phyloP scores from a whole-genome alignment of 1,140 invertebrate genomes.

The Gryon sp. region DNA sequence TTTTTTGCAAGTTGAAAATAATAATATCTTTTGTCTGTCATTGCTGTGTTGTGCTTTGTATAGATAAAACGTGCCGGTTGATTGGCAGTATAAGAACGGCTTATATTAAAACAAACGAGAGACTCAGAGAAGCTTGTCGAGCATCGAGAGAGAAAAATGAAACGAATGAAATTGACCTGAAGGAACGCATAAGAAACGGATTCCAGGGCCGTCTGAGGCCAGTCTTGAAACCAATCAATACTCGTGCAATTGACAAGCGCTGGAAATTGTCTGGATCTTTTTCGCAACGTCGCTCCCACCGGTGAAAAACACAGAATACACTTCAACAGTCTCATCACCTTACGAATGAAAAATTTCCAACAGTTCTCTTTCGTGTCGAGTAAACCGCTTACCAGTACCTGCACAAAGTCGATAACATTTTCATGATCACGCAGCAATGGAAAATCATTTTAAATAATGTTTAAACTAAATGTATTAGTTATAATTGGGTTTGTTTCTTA shows the following conservation, averaged over 20 bases:
- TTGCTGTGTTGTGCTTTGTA: not conserved
- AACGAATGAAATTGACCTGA: slow-evolving; percentile 65
- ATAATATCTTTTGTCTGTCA: not conserved
- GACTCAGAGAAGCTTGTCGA: no score
- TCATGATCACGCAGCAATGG: no score
- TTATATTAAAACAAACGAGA: slow-evolving; percentile 72
- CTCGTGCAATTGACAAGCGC: slow-evolving; percentile 95
- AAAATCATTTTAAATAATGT: not conserved
- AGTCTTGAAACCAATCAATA: slow-evolving; percentile 98
- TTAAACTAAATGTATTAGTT: no score
- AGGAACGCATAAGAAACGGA: slow-evolving; percentile 93
- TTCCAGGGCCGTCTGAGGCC: slow-evolving; percentile 93
- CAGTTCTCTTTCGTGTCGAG: slow-evolving; percentile 94
- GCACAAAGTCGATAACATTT: no score
- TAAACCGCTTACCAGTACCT: slow-evolving; percentile 88
- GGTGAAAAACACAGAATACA: slow-evolving; percentile 94
- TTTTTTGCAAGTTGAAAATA: not conserved
- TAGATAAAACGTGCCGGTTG: not conserved
- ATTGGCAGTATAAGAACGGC: not conserved
- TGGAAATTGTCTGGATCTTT: slow-evolving; percentile 94
- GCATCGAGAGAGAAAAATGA: slow-evolving; percentile 3
- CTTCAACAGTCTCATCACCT: slow-evolving; percentile 87
- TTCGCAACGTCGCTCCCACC: slow-evolving; percentile 90
- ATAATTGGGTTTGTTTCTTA: no score
- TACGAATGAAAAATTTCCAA: slow-evolving; percentile 97